Conservation (phyloP, 2,797 vertebrate genomes). For the Cephalopachus bancanus region DNA sequence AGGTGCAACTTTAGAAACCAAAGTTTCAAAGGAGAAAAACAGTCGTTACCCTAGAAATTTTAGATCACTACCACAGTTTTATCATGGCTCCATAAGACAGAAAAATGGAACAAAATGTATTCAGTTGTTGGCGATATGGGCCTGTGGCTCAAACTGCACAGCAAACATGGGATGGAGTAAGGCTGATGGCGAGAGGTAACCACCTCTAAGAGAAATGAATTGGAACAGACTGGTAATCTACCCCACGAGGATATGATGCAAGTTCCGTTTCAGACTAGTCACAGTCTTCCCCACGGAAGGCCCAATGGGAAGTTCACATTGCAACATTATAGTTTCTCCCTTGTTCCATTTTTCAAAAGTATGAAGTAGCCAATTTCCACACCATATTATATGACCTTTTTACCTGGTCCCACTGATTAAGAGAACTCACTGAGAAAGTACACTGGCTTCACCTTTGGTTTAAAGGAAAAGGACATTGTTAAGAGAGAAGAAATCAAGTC, state of each 20-base stretch:
- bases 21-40: slow-evolving; percentile 57
- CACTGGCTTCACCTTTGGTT: slow-evolving; percentile 82
- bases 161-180: slow-evolving; percentile 62
- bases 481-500: slow-evolving; percentile 45
- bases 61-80: slow-evolving; percentile 66
- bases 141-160: slow-evolving; percentile 69
- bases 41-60: slow-evolving; percentile 51
- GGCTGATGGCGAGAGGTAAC: slow-evolving; percentile 74
- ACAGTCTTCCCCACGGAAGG: slow-evolving; percentile 73
- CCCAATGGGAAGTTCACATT: slow-evolving; percentile 72
- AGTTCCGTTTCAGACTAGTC: slow-evolving; percentile 46
- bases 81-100: slow-evolving; percentile 57
- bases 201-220: slow-evolving; percentile 58
- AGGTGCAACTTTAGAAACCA: slow-evolving; percentile 63
- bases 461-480: slow-evolving; percentile 54
- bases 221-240: slow-evolving; percentile 11
- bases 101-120: slow-evolving; percentile 48
- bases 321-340: slow-evolving; percentile 12
- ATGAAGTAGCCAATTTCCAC: slow-evolving; percentile 30
- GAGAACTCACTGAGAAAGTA: slow-evolving; percentile 71
- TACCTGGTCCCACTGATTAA: slow-evolving; percentile 57
- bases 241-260: slow-evolving; percentile 40
- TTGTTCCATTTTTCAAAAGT: slow-evolving; percentile 47
- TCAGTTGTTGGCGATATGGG: slow-evolving; percentile 52
- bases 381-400: background rate